Evolutionary conservation across 2,797 vertebrate species (phyloP).

Genomic region (Squalus acanthias): DNA sequence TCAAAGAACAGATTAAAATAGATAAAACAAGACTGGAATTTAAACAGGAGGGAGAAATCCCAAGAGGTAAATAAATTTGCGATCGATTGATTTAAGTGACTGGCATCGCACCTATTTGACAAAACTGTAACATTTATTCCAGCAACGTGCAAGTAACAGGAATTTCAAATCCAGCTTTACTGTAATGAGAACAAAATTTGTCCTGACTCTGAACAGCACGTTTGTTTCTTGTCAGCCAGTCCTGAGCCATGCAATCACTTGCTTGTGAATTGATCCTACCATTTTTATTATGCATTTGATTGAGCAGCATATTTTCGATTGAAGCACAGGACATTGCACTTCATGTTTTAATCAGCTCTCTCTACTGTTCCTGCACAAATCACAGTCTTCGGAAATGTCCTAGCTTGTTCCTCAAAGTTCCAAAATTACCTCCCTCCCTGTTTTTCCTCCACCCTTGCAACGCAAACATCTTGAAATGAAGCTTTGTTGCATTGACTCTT

Average conservation of each 20-base stretch:
- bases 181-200: background rate
- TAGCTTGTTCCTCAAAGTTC: background rate
- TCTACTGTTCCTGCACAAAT: background rate
- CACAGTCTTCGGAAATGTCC: background rate
- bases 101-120: background rate
- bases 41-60: background rate
- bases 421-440: too few relatives aligned
- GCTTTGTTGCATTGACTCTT: background rate
- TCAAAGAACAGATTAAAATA: background rate
- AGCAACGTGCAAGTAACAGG: background rate
- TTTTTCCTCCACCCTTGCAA: background rate
- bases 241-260: background rate
- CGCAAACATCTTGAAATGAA: background rate
- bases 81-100: background rate
- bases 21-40: background rate
- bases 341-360: background rate
- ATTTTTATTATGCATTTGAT: background rate
- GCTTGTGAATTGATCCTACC: background rate
- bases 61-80: conserved; percentile 24
- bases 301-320: background rate
- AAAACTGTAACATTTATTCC: background rate
- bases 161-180: too few relatives aligned
- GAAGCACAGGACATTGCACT: background rate
- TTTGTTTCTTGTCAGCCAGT: background rate
- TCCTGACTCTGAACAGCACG: background rate